Conservation (phyloP, 2,888 invertebrate species). For the Lampropteryx suffumata region DNA sequence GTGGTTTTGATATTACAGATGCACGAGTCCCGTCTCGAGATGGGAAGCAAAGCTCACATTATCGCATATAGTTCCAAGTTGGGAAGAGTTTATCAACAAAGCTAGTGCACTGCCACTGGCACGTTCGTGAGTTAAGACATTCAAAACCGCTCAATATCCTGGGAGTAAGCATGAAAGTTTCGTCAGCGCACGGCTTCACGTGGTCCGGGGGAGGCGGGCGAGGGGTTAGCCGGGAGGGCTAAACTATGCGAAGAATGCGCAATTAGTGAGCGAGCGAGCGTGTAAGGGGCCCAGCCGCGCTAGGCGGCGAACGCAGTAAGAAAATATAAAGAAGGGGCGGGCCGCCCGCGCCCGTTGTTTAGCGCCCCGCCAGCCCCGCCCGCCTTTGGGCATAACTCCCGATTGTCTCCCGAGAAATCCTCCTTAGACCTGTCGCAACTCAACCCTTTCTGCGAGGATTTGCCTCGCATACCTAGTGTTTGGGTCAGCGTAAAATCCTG, state of each 20-base stretch:
- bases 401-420: conserved; percentile 81
- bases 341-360: conserved; percentile 81
- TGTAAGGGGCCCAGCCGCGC: conserved; percentile 84
- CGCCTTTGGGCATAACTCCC: conserved; percentile 81
- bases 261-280: conserved; percentile 94
- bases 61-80: conserved; percentile 53
- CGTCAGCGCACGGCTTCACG: conserved; percentile 81
- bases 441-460: conserved; percentile 77
- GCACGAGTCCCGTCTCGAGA: conserved; percentile 32
- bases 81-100: conserved; percentile 72
- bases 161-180: conserved; percentile 82
- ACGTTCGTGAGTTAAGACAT: conserved; percentile 82
- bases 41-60: conserved; percentile 47
- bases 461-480: conserved; percentile 76
- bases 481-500: conserved; percentile 81
- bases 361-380: conserved; percentile 71
- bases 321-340: conserved; percentile 88
- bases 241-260: conserved; percentile 98
- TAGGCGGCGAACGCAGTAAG: conserved; percentile 84
- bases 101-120: conserved; percentile 63
- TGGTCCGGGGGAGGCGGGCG: conserved; percentile 79
- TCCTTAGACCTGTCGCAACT: conserved; percentile 78
- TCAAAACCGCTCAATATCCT: conserved; percentile 83
- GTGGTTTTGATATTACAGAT: conserved; percentile 11
- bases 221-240: conserved; percentile 86